A percentile compares a stretch with the other conserved stretches of the same genome.
phyloP scores from a whole-genome alignment of 2,888 invertebrate species.

The Diplolepis rosae region DNA sequence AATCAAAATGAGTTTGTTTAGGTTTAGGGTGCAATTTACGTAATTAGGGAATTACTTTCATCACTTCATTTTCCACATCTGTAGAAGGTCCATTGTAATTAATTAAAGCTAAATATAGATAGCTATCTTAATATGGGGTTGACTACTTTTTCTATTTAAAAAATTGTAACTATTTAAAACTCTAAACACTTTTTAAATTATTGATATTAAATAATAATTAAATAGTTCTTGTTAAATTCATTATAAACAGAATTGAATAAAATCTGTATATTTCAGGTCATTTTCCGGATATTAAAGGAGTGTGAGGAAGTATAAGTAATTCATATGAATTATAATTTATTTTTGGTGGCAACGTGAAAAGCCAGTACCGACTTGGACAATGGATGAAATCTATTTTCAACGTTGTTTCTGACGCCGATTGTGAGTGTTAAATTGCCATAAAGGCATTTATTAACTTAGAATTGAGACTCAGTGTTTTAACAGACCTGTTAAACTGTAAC shows the following conservation, averaged over 20 bases:
- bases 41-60: constrained; percentile 2
- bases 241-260: background rate
- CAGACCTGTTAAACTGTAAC: constrained; percentile 29
- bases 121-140: background rate
- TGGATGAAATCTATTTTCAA: constrained; percentile 50
- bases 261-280: constrained; percentile 17
- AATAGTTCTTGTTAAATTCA: no score
- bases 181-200: no score
- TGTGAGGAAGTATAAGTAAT: constrained; percentile 29
- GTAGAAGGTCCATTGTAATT: background rate
- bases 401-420: constrained; percentile 37
- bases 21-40: constrained; percentile 1
- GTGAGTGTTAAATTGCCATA: constrained; percentile 47
- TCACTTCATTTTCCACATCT: background rate
- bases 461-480: constrained; percentile 32
- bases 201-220: no score
- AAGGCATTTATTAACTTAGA: constrained; percentile 47
- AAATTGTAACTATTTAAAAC: no score
- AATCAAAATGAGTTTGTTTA: background rate
- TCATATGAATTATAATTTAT: constrained; percentile 34
- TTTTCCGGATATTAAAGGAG: constrained; percentile 1
- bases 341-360: constrained; percentile 33
- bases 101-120: background rate
- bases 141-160: background rate
- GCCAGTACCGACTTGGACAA: constrained; percentile 38